Evolutionary conservation across 2,113 vertebrate genomes (phyloP).

Genomic region (Seriola quinqueradiata): DNA sequence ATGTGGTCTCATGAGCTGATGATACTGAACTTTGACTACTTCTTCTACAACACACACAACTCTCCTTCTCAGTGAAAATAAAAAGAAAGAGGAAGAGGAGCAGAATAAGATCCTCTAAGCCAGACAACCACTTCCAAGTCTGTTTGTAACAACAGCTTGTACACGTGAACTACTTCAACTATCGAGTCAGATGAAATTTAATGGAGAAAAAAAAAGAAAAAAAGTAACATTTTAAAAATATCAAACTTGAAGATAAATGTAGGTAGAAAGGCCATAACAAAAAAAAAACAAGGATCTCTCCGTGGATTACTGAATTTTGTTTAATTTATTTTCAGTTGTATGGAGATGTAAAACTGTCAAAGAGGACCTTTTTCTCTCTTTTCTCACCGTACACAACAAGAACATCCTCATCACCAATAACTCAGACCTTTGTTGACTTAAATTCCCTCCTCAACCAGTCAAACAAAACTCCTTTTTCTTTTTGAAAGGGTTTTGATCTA

Average conservation of each 20-base stretch:
- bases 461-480: neutral
- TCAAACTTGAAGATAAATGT: constrained; percentile 71
- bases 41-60: constrained; percentile 27
- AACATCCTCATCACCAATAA: constrained; percentile 1
- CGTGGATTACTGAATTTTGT: constrained; percentile 72
- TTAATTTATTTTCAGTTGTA: constrained; percentile 44
- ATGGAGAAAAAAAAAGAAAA: constrained; percentile 4
- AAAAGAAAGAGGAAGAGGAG: constrained; percentile 39
- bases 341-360: constrained; percentile 53
- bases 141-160: constrained; percentile 81
- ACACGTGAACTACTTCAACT: constrained; percentile 66
- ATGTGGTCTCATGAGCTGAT: neutral
- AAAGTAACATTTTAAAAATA: constrained; percentile 43
- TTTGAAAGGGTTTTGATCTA: neutral
- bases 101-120: constrained; percentile 33
- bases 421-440: neutral
- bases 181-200: constrained; percentile 35
- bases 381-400: constrained; percentile 16
- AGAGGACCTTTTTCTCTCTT: constrained; percentile 62
- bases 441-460: neutral
- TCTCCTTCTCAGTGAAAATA: constrained; percentile 66
- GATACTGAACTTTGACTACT: constrained; percentile 12
- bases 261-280: constrained; percentile 86
- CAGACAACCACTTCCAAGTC: constrained; percentile 79
- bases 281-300: constrained; percentile 78